These are phyloP conservation scores for Graphium colonna DNA, from an alignment of 2,888 invertebrate genomes.

Conservation along the genomic window DNA sequence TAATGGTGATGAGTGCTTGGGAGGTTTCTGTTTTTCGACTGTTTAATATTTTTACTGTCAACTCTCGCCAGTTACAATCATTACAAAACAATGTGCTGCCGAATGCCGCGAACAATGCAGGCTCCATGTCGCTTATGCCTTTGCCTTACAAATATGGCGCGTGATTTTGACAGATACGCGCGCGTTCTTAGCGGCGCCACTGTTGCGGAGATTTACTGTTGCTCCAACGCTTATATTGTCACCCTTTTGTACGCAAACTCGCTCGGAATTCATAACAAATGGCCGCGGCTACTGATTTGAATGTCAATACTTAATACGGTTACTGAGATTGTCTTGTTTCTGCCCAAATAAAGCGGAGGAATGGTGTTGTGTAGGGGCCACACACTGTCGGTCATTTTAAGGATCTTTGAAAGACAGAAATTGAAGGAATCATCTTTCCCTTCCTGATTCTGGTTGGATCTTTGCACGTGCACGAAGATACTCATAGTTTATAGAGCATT, in stretches of 20 bases:
- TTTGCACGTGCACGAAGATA: too few species aligned
- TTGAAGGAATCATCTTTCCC: too few species aligned
- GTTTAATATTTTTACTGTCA: slow-evolving; percentile 20
- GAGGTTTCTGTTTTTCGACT: neutral
- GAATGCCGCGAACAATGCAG: slow-evolving; percentile 12
- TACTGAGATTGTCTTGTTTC: slow-evolving; percentile 63
- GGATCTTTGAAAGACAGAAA: too few species aligned
- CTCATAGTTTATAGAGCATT: too few species aligned
- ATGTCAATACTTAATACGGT: slow-evolving; percentile 75
- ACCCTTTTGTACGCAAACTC: slow-evolving; percentile 56
- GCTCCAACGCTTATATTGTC: slow-evolving; percentile 73
- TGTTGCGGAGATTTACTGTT: slow-evolving; percentile 71
- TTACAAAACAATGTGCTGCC: slow-evolving; percentile 19
- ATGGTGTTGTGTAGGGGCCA: slow-evolving; percentile 28
- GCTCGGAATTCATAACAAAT: slow-evolving; percentile 72
- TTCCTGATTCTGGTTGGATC: too few species aligned
- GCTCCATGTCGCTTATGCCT: slow-evolving; percentile 31
- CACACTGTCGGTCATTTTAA: slow-evolving; percentile 1
- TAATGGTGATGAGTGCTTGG: neutral
- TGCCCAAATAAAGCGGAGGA: slow-evolving; percentile 52
- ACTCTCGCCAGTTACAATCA: slow-evolving; percentile 8
- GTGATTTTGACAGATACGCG: slow-evolving; percentile 69
- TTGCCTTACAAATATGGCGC: slow-evolving; percentile 53
- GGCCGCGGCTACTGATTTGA: slow-evolving; percentile 74
- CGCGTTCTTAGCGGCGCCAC: slow-evolving; percentile 66